Percentiles rank a stretch among this genome's conserved stretches.
phyloP scores from a whole-genome alignment of 2,888 invertebrate species.

The Clistopyga incitator region DNA sequence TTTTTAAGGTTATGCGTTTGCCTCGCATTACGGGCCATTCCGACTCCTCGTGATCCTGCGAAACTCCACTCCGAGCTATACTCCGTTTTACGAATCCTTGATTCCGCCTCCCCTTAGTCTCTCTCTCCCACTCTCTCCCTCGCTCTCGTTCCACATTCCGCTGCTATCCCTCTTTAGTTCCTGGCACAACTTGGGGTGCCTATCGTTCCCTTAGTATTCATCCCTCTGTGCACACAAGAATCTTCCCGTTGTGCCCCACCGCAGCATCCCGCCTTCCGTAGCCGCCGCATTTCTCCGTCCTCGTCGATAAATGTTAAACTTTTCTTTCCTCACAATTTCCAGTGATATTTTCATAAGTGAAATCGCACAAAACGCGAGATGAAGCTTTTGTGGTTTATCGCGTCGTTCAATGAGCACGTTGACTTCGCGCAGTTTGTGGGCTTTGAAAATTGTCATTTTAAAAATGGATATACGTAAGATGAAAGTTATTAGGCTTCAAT shows the following conservation, averaged over 20 bases:
- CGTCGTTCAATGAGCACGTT: too few species aligned
- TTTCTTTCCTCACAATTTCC: conserved; percentile 2
- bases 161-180: conserved; percentile 1
- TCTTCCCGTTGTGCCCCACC: conserved; percentile 42
- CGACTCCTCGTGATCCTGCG: conserved; percentile 73
- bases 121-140: conserved; percentile 53
- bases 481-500: too few species aligned
- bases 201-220: conserved; percentile 52
- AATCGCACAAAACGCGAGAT: neutral
- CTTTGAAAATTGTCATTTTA: too few species aligned
- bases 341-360: conserved; percentile 1
- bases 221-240: conserved; percentile 46
- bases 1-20: conserved; percentile 82
- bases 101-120: conserved; percentile 70
- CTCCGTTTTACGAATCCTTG: conserved; percentile 79
- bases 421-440: too few species aligned
- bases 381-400: neutral
- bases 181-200: conserved; percentile 9
- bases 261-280: conserved; percentile 1
- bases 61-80: conserved; percentile 48
- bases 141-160: conserved; percentile 52
- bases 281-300: neutral
- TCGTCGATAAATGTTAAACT: conserved; percentile 28
- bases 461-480: too few species aligned
- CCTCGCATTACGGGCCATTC: conserved; percentile 81